Evolutionary conservation across 1,140 invertebrate genomes (phyloP), one percentile per base, ranked within the genome.

Genomic region (Pemphigus obesinymphae): DNA sequence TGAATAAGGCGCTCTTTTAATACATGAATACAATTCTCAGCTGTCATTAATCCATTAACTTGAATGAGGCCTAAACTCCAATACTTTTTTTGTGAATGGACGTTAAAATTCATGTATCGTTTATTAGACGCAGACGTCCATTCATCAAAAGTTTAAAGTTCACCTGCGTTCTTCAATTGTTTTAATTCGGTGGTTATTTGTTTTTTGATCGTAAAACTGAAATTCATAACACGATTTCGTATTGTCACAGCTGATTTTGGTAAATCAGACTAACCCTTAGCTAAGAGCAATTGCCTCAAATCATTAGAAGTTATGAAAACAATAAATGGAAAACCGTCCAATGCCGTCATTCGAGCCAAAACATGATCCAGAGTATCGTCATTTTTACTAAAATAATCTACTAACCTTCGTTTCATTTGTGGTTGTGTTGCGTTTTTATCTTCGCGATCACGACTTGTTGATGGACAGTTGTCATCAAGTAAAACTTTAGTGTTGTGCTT

Each of bases 291-390:
- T 11, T 76, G 15, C n/a, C 73, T 76, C 50, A 76, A 23, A 50
- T 76, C 73, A 31, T 48, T 53, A 43, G 73, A 76, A 20, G 40
- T 76, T 20, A 29, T 48, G 50, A 76, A 76, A 23, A 50, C 29
- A 20, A 31, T 31, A 31, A 76, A 50, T 45, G 73, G 73, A 8
- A 76, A 31, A n/a, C n/a, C n/a, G n/a, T n/a, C n/a, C n/a, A n/a
- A n/a, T n/a, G n/a, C n/a, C n/a, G n/a, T n/a, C n/a, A n/a, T n/a
- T n/a, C n/a, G n/a, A n/a, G n/a, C n/a, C n/a, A n/a, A n/a, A n/a
- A n/a, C n/a, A n/a, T n/a, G n/a, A n/a, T n/a, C n/a, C n/a, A n/a
- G n/a, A n/a, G n/a, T n/a, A n/a, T n/a, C n/a, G n/a, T n/a, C n/a
- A n/a, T n/a, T n/a, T n/a, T n/a, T n/a, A n/a, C n/a, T n/a, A n/a